A percentile compares a stretch with the other conserved stretches of the same genome.
Evolutionary conservation across 2,797 vertebrate genomes (phyloP).

Genomic region (Falco peregrinus): DNA sequence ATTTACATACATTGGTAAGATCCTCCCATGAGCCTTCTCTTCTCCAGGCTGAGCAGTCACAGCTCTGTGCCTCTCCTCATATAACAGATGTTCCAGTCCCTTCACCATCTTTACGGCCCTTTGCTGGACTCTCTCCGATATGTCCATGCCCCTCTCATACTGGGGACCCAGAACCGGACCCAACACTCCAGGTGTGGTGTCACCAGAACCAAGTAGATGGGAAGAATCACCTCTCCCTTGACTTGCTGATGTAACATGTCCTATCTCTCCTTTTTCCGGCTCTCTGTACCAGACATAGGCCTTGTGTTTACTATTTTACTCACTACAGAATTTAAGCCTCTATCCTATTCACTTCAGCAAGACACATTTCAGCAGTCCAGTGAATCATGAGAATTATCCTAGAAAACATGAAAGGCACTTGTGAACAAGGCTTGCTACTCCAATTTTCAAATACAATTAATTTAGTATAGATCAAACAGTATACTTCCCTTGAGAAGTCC

Average conservation of each 20-base stretch:
- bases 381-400: background rate
- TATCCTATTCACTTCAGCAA: background rate
- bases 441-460: background rate
- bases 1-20: background rate
- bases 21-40: background rate
- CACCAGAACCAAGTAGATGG: background rate
- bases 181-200: background rate
- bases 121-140: background rate
- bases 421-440: background rate
- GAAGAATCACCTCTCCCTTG: background rate
- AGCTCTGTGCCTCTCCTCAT: background rate
- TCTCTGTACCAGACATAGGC: background rate
- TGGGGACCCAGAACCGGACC: background rate
- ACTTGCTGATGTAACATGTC: background rate
- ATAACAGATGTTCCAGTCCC: background rate
- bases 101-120: background rate
- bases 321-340: background rate
- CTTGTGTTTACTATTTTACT: background rate
- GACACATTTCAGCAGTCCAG: background rate
- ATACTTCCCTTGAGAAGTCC: background rate
- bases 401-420: fast-evolving
- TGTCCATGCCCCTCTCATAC: background rate
- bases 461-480: background rate
- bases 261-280: background rate
- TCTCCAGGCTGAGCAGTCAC: background rate